Evolutionary conservation across 2,888 invertebrate species (phyloP), one percentile per base, ranked within the genome.

Genomic region (Herminia tarsipennalis): DNA sequence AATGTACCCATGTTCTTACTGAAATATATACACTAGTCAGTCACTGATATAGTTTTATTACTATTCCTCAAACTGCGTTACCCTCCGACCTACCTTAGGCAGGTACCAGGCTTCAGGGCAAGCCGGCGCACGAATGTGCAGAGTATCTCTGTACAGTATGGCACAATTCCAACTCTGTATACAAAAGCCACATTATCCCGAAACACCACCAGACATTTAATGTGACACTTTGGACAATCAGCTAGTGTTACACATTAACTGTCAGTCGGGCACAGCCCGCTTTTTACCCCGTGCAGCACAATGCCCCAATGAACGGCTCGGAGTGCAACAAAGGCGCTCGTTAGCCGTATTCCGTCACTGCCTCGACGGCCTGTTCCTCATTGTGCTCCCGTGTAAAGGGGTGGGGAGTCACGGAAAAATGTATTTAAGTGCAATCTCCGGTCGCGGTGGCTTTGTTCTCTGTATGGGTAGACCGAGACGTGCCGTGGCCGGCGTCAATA

Each of bases 351-450:
- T 57, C 62, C 63, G 43, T 54, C 50, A 56, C 48, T 20, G 34
- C 21, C 37, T 16, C 28, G 22, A 18, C 29, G 29, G 29, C 21
- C 24, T 12, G 14, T 24, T 20, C 22, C 37, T 30, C 28, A 33
- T 37, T 37, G 43, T 37, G 10, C 30, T 17, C 16, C 8, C 16
- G 35, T 35, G 35, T 35, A 24, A 18, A 14, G 39, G 33, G 30
- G 39, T 24, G 33, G 59, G 20, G 46, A 51, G 56, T 54, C 53
- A 41, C 64, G 68, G 69, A 73, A 76, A 77, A 78, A 76, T 76
- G 75, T 78, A 74, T 76, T 72, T 64, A 75, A 73, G 76, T 72
- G 75, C 79, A 79, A 79, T 79, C 76, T 79, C 80, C 80, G 76
- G 77, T 51, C 61, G 59, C 55, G 56, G 50, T 32, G 49, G 67